phyloP scores from a whole-genome alignment of 2,113 vertebrate genomes.

The Clarias macrocephalus region DNA sequence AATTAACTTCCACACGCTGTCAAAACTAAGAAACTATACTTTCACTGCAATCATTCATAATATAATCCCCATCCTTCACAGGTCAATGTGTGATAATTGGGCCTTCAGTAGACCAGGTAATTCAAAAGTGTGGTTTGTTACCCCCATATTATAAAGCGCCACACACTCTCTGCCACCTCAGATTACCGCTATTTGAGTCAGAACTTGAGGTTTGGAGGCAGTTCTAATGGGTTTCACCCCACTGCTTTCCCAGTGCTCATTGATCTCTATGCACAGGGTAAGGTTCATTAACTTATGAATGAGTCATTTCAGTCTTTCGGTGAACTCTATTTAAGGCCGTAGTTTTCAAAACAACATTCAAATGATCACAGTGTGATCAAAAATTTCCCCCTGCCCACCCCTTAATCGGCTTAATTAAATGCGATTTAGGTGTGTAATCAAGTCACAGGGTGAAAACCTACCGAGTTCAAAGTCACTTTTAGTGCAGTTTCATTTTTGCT shows the following conservation, averaged over 20 bases:
- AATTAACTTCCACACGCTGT: conserved; percentile 51
- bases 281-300: conserved; percentile 56
- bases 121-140: conserved; percentile 65
- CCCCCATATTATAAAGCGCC: conserved; percentile 51
- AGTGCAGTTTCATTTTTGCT: background rate
- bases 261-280: conserved; percentile 58
- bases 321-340: background rate
- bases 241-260: conserved; percentile 52
- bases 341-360: conserved; percentile 16
- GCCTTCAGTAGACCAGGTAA: conserved; percentile 72
- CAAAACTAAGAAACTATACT: conserved; percentile 57
- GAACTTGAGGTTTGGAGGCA: conserved; percentile 47
- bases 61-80: conserved; percentile 69
- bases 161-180: conserved; percentile 40
- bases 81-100: conserved; percentile 67
- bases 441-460: conserved; percentile 8
- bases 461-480: conserved; percentile 16
- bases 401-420: conserved; percentile 1
- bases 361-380: conserved; percentile 9
- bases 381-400: background rate
- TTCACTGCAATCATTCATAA: conserved; percentile 68
- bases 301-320: conserved; percentile 36
- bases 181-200: conserved; percentile 51
- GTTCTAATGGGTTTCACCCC: conserved; percentile 54
- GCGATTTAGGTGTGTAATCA: conserved; percentile 8